A percentile compares a stretch with the other conserved stretches of the same genome.
These are phyloP conservation scores for Oncorhynchus gorbuscha DNA, from an alignment of 2,113 vertebrate species.

Conservation along the genomic window DNA sequence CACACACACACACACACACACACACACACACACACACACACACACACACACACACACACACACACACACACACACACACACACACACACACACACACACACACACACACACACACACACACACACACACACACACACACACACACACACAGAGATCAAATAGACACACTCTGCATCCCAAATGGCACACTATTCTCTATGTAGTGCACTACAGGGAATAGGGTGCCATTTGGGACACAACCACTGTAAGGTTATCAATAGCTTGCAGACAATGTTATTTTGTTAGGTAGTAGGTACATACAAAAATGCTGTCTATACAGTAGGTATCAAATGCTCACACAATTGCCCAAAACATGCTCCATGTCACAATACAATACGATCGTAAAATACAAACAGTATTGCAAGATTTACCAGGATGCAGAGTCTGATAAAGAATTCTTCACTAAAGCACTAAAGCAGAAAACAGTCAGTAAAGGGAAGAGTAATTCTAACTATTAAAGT, in stretches of 20 bases:
- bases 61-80: conserved; percentile 22
- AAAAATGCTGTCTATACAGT: background rate
- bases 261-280: background rate
- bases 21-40: conserved; percentile 11
- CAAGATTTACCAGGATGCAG: conserved; percentile 2
- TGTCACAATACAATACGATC: background rate
- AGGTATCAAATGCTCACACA: background rate
- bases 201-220: too few species aligned
- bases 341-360: background rate
- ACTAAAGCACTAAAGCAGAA: background rate
- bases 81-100: conserved; percentile 17
- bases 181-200: too few species aligned
- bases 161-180: background rate
- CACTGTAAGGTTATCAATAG: background rate
- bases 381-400: conserved; percentile 1
- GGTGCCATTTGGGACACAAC: too few species aligned
- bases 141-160: conserved; percentile 6
- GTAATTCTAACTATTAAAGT: background rate
- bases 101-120: conserved; percentile 25
- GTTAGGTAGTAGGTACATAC: background rate
- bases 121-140: conserved; percentile 18
- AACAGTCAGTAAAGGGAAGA: background rate
- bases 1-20: conserved; percentile 22
- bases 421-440: background rate
- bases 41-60: conserved; percentile 26